Evolutionary conservation across 2,888 invertebrate genomes (phyloP).

Genomic region (Leucoma salicis): DNA sequence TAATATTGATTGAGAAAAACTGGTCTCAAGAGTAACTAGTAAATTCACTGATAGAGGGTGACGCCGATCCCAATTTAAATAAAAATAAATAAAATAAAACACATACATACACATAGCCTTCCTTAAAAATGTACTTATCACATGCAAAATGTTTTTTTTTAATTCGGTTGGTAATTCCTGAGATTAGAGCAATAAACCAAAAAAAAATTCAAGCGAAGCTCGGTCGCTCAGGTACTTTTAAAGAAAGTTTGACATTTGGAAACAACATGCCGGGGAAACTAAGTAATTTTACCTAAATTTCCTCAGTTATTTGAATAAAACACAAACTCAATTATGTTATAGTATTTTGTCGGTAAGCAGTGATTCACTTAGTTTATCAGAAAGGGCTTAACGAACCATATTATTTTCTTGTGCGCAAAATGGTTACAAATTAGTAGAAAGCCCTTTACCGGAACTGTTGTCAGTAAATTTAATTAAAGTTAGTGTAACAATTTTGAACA

Average conservation of each 20-base stretch:
- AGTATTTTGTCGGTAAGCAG: constrained; percentile 15
- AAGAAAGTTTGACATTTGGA: neutral
- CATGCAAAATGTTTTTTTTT: no score
- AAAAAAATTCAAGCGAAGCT: no score
- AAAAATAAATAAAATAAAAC: no score
- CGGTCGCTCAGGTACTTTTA: no score
- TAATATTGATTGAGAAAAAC: no score
- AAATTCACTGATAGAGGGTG: no score
- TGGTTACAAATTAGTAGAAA: constrained; percentile 25
- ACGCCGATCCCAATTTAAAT: no score
- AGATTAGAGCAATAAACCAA: no score
- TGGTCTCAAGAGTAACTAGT: no score
- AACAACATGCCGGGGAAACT: neutral
- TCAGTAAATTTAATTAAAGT: constrained; percentile 27
- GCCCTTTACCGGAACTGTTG: constrained; percentile 22
- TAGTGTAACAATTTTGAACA: constrained; percentile 16
- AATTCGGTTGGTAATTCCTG: no score
- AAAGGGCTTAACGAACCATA: constrained; percentile 27
- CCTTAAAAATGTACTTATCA: no score
- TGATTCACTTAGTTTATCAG: constrained; percentile 20
- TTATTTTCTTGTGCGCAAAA: constrained; percentile 25
- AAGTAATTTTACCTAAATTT: neutral
- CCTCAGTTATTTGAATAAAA: neutral
- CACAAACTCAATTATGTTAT: constrained; percentile 20
- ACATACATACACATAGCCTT: no score